Evolutionary conservation across 2,888 invertebrate species (phyloP).

Genomic region (Anthrax anthrax): DNA sequence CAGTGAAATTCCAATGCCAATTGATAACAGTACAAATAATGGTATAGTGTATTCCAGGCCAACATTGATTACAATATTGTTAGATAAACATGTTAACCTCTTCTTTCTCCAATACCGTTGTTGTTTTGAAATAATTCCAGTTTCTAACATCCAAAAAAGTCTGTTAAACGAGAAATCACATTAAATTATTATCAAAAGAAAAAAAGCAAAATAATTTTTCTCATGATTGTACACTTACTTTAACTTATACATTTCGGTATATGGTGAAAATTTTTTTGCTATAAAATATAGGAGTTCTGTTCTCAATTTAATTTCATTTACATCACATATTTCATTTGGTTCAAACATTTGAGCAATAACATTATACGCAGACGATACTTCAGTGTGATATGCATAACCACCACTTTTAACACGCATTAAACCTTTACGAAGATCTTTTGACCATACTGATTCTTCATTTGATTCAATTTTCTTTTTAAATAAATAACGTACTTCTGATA

Average conservation of each 20-base stretch:
- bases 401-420: slow-evolving; percentile 19
- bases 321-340: slow-evolving; percentile 29
- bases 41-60: slow-evolving; percentile 30
- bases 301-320: slow-evolving; percentile 27
- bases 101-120: slow-evolving; percentile 22
- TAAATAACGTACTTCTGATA: slow-evolving; percentile 17
- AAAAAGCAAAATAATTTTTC: too few relatives aligned
- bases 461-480: slow-evolving; percentile 9
- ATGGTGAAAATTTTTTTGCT: slow-evolving; percentile 23
- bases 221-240: slow-evolving; percentile 18
- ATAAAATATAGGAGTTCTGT: slow-evolving; percentile 18
- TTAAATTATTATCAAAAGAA: too few relatives aligned
- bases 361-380: slow-evolving; percentile 20
- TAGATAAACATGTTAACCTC: slow-evolving; percentile 22
- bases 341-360: slow-evolving; percentile 22
- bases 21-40: slow-evolving; percentile 23
- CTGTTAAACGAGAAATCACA: slow-evolving; percentile 14
- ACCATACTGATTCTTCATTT: slow-evolving; percentile 15
- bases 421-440: slow-evolving; percentile 18
- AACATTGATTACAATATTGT: slow-evolving; percentile 22
- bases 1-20: slow-evolving; percentile 2
- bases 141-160: slow-evolving; percentile 22
- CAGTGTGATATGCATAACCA: slow-evolving; percentile 27
- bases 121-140: slow-evolving; percentile 23
- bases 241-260: slow-evolving; percentile 21